phyloP scores from a whole-genome alignment of 2,797 vertebrate genomes.

The Borostomias antarcticus region DNA sequence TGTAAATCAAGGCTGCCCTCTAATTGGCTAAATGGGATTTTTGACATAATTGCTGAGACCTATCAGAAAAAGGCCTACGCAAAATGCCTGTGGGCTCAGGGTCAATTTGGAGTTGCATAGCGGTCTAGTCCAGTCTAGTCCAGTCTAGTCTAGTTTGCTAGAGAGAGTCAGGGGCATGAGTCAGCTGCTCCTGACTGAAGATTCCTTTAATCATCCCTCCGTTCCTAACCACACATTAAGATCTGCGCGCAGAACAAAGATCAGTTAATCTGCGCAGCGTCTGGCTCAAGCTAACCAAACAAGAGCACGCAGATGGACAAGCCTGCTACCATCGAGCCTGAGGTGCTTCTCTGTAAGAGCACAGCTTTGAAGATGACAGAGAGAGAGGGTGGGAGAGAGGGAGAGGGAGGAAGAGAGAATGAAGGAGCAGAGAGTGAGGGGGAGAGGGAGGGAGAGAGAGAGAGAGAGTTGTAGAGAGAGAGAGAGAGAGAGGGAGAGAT shows the following conservation, averaged over 20 bases:
- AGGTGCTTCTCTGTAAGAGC: too few relatives aligned
- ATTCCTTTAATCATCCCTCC: background rate
- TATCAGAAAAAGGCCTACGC: background rate
- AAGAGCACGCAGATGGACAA: too few relatives aligned
- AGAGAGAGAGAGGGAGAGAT: too few relatives aligned
- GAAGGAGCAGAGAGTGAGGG: background rate
- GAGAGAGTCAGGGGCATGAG: too few relatives aligned
- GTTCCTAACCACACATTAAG: too few relatives aligned
- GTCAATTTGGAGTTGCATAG: background rate
- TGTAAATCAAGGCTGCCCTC: too few relatives aligned
- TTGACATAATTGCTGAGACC: background rate
- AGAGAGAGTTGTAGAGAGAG: too few relatives aligned
- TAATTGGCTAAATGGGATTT: too few relatives aligned
- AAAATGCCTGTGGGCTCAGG: background rate
- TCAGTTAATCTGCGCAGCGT: background rate
- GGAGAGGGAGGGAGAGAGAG: background rate
- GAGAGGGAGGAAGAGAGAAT: background rate
- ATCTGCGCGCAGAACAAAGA: background rate
- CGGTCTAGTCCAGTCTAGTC: background rate
- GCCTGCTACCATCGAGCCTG: too few relatives aligned
- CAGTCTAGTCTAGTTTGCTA: too few relatives aligned
- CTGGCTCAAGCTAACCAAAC: background rate
- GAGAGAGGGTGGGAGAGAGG: background rate
- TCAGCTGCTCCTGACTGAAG: too few relatives aligned
- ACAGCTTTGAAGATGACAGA: background rate